Percentiles rank a stretch among this genome's conserved stretches.
These are phyloP conservation scores for Chauna torquata DNA, from an alignment of 2,113 vertebrate genomes.

Conservation along the genomic window DNA sequence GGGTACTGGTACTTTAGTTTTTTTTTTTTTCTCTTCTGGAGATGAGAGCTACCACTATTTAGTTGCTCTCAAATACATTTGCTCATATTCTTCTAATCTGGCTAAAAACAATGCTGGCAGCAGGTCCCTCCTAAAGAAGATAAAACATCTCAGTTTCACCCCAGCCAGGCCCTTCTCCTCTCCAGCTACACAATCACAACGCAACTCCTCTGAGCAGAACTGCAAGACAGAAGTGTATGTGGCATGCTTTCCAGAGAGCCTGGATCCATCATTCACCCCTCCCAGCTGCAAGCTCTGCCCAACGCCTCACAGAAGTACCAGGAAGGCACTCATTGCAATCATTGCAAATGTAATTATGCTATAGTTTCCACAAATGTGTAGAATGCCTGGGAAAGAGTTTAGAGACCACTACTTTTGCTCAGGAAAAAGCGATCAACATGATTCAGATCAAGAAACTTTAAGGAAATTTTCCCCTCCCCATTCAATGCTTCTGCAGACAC, in stretches of 20 bases:
- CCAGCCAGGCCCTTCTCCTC: not conserved
- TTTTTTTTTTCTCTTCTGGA: not conserved
- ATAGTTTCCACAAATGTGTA: not conserved
- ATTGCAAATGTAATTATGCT: not conserved
- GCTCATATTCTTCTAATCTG: fast-evolving
- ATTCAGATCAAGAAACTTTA: not conserved
- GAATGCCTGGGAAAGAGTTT: not conserved
- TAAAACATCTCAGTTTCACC: not conserved
- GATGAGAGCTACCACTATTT: not conserved
- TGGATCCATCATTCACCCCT: fast-evolving
- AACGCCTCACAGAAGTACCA: no score
- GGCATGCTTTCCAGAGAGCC: not conserved
- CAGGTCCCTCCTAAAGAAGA: not conserved
- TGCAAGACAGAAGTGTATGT: fast-evolving
- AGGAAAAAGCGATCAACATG: not conserved
- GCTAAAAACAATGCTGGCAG: not conserved
- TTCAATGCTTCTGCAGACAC: not conserved
- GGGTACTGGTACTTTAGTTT: no score
- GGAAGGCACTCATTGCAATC: not conserved
- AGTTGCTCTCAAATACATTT: not conserved
- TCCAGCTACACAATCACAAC: not conserved
- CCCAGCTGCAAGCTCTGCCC: not conserved
- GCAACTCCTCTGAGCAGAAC: not conserved
- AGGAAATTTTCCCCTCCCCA: not conserved
- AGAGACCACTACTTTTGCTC: not conserved